Percentiles rank a stretch among this genome's conserved stretches.
Conservation (phyloP, 1,140 invertebrate species). For the Stegodyphus dumicola region DNA sequence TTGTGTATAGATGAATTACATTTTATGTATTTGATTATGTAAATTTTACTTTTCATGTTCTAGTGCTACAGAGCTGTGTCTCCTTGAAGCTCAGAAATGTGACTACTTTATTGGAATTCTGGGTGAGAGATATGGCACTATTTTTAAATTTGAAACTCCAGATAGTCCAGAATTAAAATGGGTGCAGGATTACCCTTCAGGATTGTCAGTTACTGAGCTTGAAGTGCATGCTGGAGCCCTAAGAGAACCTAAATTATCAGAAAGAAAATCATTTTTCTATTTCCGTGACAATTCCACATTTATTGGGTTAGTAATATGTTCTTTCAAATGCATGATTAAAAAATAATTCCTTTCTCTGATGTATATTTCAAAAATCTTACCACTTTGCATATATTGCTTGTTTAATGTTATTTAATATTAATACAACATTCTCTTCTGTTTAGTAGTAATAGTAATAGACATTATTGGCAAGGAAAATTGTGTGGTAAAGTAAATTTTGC, state of each 20-base stretch:
- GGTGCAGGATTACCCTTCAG: constrained; percentile 66
- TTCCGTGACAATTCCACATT: constrained; percentile 65
- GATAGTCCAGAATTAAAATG: constrained; percentile 68
- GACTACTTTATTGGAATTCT: constrained; percentile 71
- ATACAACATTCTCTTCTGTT: too few species aligned
- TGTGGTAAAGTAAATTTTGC: too few species aligned
- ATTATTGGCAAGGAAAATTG: too few species aligned
- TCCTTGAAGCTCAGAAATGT: constrained; percentile 69
- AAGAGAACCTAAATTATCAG: constrained; percentile 58
- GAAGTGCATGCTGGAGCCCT: constrained; percentile 69
- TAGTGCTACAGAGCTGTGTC: constrained; percentile 67
- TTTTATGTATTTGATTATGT: too few species aligned
- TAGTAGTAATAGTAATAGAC: too few species aligned
- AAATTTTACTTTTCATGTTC: constrained; percentile 9
- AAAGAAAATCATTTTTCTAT: constrained; percentile 69
- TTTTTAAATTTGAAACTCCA: constrained; percentile 63
- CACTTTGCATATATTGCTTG: too few species aligned
- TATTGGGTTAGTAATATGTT: too few species aligned
- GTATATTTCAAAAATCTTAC: too few species aligned
- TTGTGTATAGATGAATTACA: too few species aligned
- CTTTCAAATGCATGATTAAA: too few species aligned
- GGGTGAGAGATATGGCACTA: constrained; percentile 68
- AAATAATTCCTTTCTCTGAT: too few species aligned
- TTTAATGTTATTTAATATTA: too few species aligned
- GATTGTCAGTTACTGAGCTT: constrained; percentile 70